Evolutionary conservation across 2,797 vertebrate species (phyloP), one percentile per base, ranked within the genome.

Genomic region (Dermochelys coriacea): DNA sequence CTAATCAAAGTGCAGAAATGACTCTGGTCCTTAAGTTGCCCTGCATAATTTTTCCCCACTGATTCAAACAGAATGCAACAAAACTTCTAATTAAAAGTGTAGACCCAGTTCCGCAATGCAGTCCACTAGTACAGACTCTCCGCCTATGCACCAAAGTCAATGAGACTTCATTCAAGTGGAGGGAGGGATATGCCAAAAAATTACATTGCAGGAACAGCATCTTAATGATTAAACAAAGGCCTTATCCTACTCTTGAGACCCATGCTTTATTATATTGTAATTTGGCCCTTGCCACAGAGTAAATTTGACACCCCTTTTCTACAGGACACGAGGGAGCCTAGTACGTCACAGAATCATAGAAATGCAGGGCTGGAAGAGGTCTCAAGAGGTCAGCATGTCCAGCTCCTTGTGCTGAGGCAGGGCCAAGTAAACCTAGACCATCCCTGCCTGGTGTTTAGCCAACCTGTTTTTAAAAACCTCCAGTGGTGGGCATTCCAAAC

Each of bases 311-410:
- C 74, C 7, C 21, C 77, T 6, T 2, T 3, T 45, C 68, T 51
- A 94, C 80, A 59, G 54, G 89, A 91, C 47, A 81, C 12, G 31
- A 16, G 31, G 59, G 59, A n/a, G 27, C 57, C 29, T 59, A 59
- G 31, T 31, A 59, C 12, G 55, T 57, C 55, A 57, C 27, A 57
- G 55, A 57, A 34, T 61, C 59, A 34, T 16, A 61, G 59, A 61
- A 34, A 34, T 61, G 15, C 61, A 61, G 31, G 31, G 6, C 59
- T 61, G 31, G 59, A 61, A 61, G 31, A 31, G 12, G 11, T 31
- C 29, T 61, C 59, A 61, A 31, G 29, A 61, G 31, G 59, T 61
- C 31, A 61, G 16, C 31, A 61, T 3, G 4, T 61, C 59, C 31
- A 61, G 31, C 31, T 61, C 12, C 59, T 61, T 61, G 59, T 8